Evolutionary conservation across 2,888 invertebrate genomes (phyloP).

Genomic region (Rutpela maculata): DNA sequence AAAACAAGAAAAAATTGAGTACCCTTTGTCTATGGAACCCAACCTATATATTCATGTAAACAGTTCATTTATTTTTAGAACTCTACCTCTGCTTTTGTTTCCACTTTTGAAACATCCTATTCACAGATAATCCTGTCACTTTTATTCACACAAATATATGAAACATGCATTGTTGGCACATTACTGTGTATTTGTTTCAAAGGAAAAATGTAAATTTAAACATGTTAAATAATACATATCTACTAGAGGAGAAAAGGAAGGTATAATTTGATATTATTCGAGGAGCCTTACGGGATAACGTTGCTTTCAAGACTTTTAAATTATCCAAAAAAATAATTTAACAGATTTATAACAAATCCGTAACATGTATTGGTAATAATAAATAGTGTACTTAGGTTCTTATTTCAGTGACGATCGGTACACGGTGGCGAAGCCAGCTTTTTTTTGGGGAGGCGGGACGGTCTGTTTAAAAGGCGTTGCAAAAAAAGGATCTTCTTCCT

Average conservation of each 20-base stretch:
- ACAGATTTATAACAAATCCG: too few relatives aligned
- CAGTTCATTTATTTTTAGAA: slow-evolving; percentile 3
- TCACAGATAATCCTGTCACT: slow-evolving; percentile 4
- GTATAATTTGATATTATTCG: background rate
- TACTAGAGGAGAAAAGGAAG: background rate
- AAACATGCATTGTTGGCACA: slow-evolving; percentile 7
- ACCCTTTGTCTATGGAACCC: background rate
- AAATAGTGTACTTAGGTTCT: too few relatives aligned
- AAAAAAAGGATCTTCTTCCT: too few relatives aligned
- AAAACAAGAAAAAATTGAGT: background rate
- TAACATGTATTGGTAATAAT: too few relatives aligned
- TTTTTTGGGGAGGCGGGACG: too few relatives aligned
- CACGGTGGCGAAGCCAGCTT: too few relatives aligned
- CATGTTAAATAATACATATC: background rate
- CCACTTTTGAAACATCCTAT: background rate
- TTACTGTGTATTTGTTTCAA: slow-evolving; percentile 2
- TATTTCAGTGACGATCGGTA: too few relatives aligned
- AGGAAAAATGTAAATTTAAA: slow-evolving; percentile 7
- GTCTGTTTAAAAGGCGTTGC: too few relatives aligned
- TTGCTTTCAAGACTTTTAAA: too few relatives aligned
- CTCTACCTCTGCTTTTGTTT: slow-evolving; percentile 3
- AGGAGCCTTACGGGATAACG: background rate
- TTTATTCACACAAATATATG: slow-evolving; percentile 7
- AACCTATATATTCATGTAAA: background rate
- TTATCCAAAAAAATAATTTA: too few relatives aligned